phyloP scores from a whole-genome alignment of 1,140 invertebrate species.

The Drosophila guanche region DNA sequence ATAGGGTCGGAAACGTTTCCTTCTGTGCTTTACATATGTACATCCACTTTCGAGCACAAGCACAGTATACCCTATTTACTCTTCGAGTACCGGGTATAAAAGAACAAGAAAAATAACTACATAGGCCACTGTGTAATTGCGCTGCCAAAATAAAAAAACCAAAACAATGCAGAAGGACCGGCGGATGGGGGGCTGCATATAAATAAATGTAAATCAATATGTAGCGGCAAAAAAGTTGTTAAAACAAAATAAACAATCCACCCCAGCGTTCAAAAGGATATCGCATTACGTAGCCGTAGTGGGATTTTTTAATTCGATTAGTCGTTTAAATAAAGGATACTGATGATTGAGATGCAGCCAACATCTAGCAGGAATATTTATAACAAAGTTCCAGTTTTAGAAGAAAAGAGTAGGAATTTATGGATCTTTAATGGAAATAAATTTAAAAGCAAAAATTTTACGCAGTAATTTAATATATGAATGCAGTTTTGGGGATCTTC shows the following conservation, averaged over 20 bases:
- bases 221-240: slow-evolving; percentile 17
- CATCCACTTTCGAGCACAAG: too few species aligned
- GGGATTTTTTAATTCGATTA: not conserved
- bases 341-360: too few species aligned
- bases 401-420: not conserved
- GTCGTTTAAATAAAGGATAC: too few species aligned
- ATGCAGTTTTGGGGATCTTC: too few species aligned
- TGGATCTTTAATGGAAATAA: not conserved
- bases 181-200: not conserved
- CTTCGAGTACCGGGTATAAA: not conserved
- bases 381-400: too few species aligned
- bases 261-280: slow-evolving; percentile 5
- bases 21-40: too few species aligned
- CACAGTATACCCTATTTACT: too few species aligned
- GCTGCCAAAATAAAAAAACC: slow-evolving; percentile 14
- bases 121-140: slow-evolving; percentile 59
- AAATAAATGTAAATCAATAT: slow-evolving; percentile 48
- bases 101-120: slow-evolving; percentile 35
- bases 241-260: slow-evolving; percentile 12
- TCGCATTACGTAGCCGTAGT: not conserved
- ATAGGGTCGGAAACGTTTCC: too few species aligned
- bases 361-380: too few species aligned
- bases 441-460: too few species aligned
- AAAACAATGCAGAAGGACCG: slow-evolving; percentile 14
- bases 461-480: too few species aligned